phyloP scores from a whole-genome alignment of 2,113 vertebrate species.

The Microtus montanus region DNA sequence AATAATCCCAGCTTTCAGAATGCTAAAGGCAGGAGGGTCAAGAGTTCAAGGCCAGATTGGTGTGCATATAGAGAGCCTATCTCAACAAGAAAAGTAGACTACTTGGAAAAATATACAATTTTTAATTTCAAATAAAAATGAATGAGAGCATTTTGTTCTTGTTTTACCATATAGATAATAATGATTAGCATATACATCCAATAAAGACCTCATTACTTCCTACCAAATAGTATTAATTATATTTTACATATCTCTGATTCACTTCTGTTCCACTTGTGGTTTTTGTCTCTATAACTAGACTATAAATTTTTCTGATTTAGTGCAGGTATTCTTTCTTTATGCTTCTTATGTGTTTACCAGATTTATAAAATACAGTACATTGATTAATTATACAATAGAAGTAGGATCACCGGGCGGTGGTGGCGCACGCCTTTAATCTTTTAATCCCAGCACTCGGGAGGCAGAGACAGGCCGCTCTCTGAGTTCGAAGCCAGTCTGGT shows the following conservation, averaged over 20 bases:
- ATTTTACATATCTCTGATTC: neutral
- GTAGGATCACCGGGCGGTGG: too few relatives aligned
- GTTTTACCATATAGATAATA: neutral
- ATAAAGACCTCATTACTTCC: neutral
- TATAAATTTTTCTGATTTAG: conserved; percentile 41
- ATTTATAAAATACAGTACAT: conserved; percentile 21
- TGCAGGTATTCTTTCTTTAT: neutral
- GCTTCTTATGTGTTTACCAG: conserved; percentile 8
- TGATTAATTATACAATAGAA: neutral
- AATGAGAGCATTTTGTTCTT: neutral
- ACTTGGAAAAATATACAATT: neutral
- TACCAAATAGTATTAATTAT: conserved; percentile 11
- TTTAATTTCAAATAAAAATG: neutral
- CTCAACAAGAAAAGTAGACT: neutral
- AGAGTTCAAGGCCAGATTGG: neutral
- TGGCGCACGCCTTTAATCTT: too few relatives aligned
- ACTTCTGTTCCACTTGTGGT: conserved; percentile 27
- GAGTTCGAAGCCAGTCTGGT: too few relatives aligned
- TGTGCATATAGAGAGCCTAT: neutral
- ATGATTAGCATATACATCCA: neutral
- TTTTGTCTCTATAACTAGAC: conserved; percentile 9
- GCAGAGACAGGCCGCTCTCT: too few relatives aligned
- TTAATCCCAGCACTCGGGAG: too few relatives aligned
- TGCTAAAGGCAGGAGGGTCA: neutral
- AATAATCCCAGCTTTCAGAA: neutral